These are phyloP conservation scores for Reinhardtius hippoglossoides DNA, from an alignment of 2,113 vertebrate genomes.

Conservation along the genomic window DNA sequence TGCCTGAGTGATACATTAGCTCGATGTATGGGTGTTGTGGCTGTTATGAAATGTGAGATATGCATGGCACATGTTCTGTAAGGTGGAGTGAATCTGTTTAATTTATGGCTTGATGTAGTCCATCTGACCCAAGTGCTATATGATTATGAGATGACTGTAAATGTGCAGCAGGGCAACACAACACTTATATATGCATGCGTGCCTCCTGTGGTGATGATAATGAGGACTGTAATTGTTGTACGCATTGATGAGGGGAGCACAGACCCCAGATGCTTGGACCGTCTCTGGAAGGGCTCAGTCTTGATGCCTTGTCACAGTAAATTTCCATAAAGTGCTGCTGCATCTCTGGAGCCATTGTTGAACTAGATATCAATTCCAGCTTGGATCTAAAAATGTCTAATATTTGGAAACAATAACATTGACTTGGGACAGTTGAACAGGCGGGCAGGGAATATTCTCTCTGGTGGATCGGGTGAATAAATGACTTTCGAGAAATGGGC, in stretches of 20 bases:
- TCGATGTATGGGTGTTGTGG: conserved; percentile 51
- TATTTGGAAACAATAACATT: conserved; percentile 46
- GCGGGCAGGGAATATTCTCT: conserved; percentile 17
- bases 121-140: conserved; percentile 52
- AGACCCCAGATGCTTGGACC: conserved; percentile 63
- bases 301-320: conserved; percentile 72
- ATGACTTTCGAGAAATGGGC: conserved; percentile 52
- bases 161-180: conserved; percentile 56
- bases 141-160: conserved; percentile 60
- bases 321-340: conserved; percentile 67
- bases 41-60: conserved; percentile 75
- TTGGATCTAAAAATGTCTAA: conserved; percentile 44
- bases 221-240: conserved; percentile 69
- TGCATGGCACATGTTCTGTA: conserved; percentile 70
- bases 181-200: conserved; percentile 50
- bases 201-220: conserved; percentile 67
- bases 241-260: conserved; percentile 60
- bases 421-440: conserved; percentile 28
- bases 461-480: conserved; percentile 44
- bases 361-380: conserved; percentile 49
- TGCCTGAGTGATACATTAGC: conserved; percentile 46
- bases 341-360: conserved; percentile 60
- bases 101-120: conserved; percentile 57
- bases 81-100: conserved; percentile 57
- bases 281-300: conserved; percentile 61